Percentiles rank a stretch among this genome's conserved stretches.
phyloP scores from a whole-genome alignment of 2,113 vertebrate genomes.

The Trichechus manatus region DNA sequence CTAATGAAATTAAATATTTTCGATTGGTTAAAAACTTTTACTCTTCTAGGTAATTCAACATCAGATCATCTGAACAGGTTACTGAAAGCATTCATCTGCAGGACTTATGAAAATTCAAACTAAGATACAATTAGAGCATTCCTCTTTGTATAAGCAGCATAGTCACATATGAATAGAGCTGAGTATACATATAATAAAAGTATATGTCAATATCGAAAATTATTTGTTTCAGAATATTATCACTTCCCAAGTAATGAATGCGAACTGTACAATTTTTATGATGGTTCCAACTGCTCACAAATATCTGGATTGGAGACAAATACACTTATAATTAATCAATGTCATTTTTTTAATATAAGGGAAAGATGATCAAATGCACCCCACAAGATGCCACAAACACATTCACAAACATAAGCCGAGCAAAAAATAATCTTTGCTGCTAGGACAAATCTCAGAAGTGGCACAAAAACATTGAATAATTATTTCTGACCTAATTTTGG shows the following conservation, averaged over 20 bases:
- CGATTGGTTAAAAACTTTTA: background rate
- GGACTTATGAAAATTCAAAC: background rate
- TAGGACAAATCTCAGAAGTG: constrained; percentile 13
- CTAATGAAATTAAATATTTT: constrained; percentile 46
- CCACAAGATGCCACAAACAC: background rate
- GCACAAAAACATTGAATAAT: constrained; percentile 11
- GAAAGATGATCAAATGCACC: background rate
- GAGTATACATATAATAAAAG: background rate
- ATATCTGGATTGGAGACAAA: background rate
- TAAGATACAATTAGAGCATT: background rate
- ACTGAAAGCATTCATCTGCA: background rate
- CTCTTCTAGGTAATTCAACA: background rate
- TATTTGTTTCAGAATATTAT: background rate
- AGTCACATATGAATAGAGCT: background rate
- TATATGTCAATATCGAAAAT: background rate
- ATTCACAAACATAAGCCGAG: background rate
- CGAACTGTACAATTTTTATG: background rate
- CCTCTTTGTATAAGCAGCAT: background rate
- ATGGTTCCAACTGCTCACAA: background rate
- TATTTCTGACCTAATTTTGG: background rate
- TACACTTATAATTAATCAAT: background rate
- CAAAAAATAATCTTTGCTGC: constrained; percentile 1
- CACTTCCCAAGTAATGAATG: constrained; percentile 25
- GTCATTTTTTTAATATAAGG: background rate
- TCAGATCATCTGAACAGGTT: background rate